Base-by-base conservation (phyloP, 2,113 vertebrate genomes). In the Orcinus orca region DNA sequence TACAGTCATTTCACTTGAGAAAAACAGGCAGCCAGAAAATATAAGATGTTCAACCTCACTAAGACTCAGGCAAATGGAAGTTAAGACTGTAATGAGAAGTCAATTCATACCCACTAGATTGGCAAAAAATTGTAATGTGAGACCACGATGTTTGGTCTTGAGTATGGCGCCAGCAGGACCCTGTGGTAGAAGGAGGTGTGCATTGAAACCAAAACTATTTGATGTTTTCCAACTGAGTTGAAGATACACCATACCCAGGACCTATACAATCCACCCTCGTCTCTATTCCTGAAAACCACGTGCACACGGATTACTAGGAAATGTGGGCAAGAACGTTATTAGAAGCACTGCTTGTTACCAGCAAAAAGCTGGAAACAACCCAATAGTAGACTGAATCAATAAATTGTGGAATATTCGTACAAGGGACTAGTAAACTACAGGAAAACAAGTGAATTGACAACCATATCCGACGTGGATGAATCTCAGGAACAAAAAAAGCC, bases 361-460 rank as follows among this genome's bases (percentile, higher is more conserved):
- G 44, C 13, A 50, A 23, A 95, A 79, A 53, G 4, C 26, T 68
- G 86, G 47, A 89, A 63, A 85, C 31, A 60, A 67, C 11, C 50
- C 70, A 90, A 31, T 60, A 85, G 23, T 38, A 65, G 50, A 41
- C 8, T 44, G n/a, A 94, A 63, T 94, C 83, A 90, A 87, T 76
- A 71, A 84, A 93, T 17, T 86, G 15, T 25, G 38, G 12, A 67
- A 31, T 70, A 62, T 74, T 90, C 3, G 0, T 88, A 83, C 5
- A 73, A 44, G 68, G 31, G n/a, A 95, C 85, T 50, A 55, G 31
- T 74, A 88, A 90, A 41, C 11, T 63, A 33, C 6, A 53, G 36
- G 60, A 90, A 95, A 96, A 88, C 62, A 1, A 95, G 60, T 87
- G 68, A 87, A 88, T 90, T 90, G 41, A 90, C 2, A 87, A 20